phyloP scores from a whole-genome alignment of 1,140 invertebrate species.

The Drosophila baimaii region DNA sequence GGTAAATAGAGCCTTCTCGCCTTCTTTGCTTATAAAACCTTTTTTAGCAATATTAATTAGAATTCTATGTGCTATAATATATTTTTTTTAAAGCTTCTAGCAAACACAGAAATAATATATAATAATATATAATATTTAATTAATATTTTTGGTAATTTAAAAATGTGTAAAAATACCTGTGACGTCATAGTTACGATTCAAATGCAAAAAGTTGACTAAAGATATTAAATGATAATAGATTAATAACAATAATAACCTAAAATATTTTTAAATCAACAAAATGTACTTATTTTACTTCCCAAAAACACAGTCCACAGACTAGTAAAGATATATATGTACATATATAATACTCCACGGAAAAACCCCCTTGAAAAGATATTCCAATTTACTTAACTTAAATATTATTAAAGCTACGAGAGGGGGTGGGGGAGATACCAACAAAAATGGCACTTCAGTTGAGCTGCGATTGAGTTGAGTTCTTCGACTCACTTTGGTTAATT shows the following conservation, averaged over 20 bases:
- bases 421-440: too few relatives aligned
- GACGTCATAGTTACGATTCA: neutral
- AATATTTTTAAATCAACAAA: too few relatives aligned
- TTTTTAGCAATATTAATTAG: too few relatives aligned
- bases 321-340: neutral
- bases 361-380: neutral
- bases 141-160: too few relatives aligned
- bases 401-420: slow-evolving; percentile 3
- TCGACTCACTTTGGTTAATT: slow-evolving; percentile 34
- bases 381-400: slow-evolving; percentile 10
- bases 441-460: slow-evolving; percentile 3
- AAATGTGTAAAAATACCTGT: neutral
- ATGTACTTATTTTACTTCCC: neutral
- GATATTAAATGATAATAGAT: neutral
- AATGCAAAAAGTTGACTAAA: neutral
- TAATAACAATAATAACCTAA: neutral
- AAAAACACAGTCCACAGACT: neutral
- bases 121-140: too few relatives aligned
- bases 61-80: too few relatives aligned
- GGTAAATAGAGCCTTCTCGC: too few relatives aligned
- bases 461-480: slow-evolving; percentile 39
- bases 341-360: neutral
- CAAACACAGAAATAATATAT: too few relatives aligned
- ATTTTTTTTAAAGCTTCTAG: too few relatives aligned
- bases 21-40: too few relatives aligned